phyloP scores from a whole-genome alignment of 2,113 vertebrate species.

The Mustela nigripes region DNA sequence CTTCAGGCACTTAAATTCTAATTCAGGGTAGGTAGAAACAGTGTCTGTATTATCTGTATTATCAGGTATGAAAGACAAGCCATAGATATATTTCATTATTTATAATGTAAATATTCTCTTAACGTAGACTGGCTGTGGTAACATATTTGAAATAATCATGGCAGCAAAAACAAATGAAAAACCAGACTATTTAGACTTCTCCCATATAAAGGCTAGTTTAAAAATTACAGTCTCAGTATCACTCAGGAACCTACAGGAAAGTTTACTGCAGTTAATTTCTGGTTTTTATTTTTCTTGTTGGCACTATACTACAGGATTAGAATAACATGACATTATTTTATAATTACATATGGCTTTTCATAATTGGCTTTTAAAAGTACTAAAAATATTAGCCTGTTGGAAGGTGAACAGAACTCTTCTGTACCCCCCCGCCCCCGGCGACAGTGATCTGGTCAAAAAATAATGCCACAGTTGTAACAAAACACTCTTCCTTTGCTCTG shows the following conservation, averaged over 20 bases:
- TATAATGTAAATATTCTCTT: not conserved
- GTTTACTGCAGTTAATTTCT: not conserved
- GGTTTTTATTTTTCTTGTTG: constrained; percentile 7
- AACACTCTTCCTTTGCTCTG: not conserved
- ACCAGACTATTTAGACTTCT: not conserved
- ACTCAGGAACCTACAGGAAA: not conserved
- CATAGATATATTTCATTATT: not conserved
- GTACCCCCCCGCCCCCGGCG: not conserved
- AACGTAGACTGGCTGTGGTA: not conserved
- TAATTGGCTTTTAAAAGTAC: not conserved
- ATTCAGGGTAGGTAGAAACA: not conserved
- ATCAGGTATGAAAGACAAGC: not conserved
- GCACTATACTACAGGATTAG: not conserved
- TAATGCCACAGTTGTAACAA: not conserved
- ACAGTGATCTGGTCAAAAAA: not conserved
- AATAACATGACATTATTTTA: constrained; percentile 3
- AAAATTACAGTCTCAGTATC: not conserved
- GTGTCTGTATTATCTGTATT: not conserved
- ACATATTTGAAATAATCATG: not conserved
- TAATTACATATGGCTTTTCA: not conserved
- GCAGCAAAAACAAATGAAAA: constrained; percentile 21
- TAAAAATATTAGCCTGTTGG: not conserved
- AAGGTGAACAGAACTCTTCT: not conserved
- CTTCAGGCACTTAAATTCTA: constrained; percentile 38
- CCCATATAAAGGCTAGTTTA: not conserved